Percentiles rank a stretch among this genome's conserved stretches.
Conservation (phyloP, 2,113 vertebrate species). For the Muscicapa adusta region DNA sequence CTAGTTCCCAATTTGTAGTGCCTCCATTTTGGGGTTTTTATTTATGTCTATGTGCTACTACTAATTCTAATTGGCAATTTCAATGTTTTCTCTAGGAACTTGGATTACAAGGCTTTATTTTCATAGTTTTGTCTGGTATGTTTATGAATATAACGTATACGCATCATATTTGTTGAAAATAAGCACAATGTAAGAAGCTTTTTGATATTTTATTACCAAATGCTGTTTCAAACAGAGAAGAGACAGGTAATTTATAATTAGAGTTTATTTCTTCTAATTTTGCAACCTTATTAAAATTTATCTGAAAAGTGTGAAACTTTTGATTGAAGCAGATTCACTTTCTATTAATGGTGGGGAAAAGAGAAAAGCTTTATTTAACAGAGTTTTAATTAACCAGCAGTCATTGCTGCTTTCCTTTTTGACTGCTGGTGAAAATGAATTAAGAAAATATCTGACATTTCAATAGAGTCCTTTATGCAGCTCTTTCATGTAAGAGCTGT, state of each 20-base stretch:
- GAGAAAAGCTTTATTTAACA: not conserved
- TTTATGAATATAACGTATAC: not conserved
- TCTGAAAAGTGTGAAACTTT: not conserved
- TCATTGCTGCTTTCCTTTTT: not conserved
- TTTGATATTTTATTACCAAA: not conserved
- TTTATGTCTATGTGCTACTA: not conserved
- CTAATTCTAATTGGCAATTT: not conserved
- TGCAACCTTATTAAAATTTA: not conserved
- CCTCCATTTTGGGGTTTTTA: accelerated
- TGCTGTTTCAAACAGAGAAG: not conserved
- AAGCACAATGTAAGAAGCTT: not conserved
- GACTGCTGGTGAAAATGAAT: not conserved
- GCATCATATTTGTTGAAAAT: not conserved
- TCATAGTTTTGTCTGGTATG: not conserved
- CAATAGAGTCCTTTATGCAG: not conserved
- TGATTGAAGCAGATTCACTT: not conserved
- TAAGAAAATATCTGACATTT: not conserved
- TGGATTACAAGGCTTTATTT: not conserved
- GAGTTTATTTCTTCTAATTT: not conserved
- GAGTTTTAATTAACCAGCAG: not conserved
- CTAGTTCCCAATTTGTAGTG: not conserved
- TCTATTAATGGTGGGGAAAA: not conserved
- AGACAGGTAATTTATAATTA: not conserved
- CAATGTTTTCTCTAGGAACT: not conserved
- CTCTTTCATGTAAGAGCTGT: not conserved